Base-by-base conservation (phyloP, 2,888 invertebrate genomes). In the Aporophyla lueneburgensis region DNA sequence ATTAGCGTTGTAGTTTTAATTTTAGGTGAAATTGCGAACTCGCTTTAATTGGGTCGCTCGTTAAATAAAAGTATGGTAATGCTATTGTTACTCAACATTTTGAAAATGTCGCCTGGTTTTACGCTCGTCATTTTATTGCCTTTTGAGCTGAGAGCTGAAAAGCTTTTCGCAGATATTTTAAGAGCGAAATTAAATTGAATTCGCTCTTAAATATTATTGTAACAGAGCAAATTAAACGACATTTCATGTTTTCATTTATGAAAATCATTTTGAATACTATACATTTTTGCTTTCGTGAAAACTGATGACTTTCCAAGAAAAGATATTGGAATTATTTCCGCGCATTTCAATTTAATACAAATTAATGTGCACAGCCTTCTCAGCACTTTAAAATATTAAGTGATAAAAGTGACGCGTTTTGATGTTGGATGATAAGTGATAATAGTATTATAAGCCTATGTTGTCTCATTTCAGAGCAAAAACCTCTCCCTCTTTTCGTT, bases 1-100 rank as follows among this genome's bases (percentile, higher is more conserved):
- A 72, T 69, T 76, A 61, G 51, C 54, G 67, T 68, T 61, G 71
- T 61, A 73, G 71, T 77, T 83, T 84, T 74, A 74, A 77, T 85
- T 85, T 77, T 74, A 54, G 56, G n/a, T 65, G 33, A 80, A 80
- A 84, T 67, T 83, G 56, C 27, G 62, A 58, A 61, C 58, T 53
- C 58, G 46, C 70, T 66, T 75, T 75, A 84, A 80, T 72, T 84
- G 71, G 84, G 49, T 46, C 54, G 16, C 66, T 75, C 40, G 66
- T 83, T 68, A 62, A 24, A 63, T 66, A 71, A 67, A 78, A 61
- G 63, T 66, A 56, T 70, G 61, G 56, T 19, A 65, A 43, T 27
- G 19, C 21, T 51, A 67, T 61, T 68, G 46, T 74, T 73, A 71
- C 53, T 62, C 66, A 63, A 59, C 67, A 68, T 62, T 63, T 71